A percentile compares a stretch with the other conserved stretches of the same genome.
Conservation (phyloP, 2,797 vertebrate species). For the Natrix natrix region DNA sequence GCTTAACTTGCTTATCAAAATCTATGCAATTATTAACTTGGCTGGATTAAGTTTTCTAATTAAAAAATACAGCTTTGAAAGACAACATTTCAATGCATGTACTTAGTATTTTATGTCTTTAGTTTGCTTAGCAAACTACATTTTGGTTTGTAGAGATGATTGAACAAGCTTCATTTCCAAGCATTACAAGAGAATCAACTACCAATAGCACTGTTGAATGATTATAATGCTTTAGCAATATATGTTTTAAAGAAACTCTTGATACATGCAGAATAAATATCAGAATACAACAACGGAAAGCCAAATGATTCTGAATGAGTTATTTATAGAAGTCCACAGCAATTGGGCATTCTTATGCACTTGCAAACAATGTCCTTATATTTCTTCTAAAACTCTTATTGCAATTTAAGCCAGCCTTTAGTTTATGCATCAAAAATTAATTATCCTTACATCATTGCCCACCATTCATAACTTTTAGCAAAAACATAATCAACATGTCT, state of each 20-base stretch:
- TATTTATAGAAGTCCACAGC: background rate
- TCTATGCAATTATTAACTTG: background rate
- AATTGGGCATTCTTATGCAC: background rate
- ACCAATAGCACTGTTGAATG: background rate
- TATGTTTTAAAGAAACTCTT: background rate
- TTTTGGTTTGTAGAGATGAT: background rate
- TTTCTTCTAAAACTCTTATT: background rate
- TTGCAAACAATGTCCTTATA: background rate
- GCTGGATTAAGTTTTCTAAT: background rate
- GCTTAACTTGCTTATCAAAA: background rate
- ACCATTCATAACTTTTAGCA: background rate
- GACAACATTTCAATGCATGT: background rate
- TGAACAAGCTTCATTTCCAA: background rate
- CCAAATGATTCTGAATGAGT: background rate
- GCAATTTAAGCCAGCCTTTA: background rate
- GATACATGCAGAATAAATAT: background rate
- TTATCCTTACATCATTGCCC: background rate
- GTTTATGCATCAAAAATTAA: background rate
- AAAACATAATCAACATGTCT: conserved; percentile 13
- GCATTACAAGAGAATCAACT: background rate
- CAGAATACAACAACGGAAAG: background rate
- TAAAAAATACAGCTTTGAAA: background rate
- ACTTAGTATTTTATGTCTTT: background rate
- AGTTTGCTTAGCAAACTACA: background rate
- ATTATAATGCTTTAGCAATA: background rate